These are phyloP conservation scores for Sesamia inferens DNA, from an alignment of 2,888 invertebrate species.

Conservation along the genomic window DNA sequence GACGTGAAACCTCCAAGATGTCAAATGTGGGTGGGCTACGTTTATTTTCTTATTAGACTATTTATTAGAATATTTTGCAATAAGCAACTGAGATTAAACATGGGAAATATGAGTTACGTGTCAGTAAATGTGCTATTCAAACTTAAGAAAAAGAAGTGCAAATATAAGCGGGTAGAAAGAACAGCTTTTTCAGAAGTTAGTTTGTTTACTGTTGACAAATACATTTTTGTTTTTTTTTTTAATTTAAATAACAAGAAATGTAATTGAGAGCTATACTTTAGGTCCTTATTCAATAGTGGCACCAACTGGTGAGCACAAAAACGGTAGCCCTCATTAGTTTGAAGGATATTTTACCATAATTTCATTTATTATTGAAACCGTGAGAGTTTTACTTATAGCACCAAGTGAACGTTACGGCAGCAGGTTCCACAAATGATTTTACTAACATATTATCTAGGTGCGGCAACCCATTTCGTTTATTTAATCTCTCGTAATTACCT, in stretches of 20 bases:
- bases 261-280: not conserved
- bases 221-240: not conserved
- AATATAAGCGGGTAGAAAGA: not conserved
- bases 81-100: not conserved
- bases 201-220: not conserved
- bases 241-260: not conserved
- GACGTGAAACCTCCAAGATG: not conserved
- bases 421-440: constrained; percentile 27
- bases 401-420: constrained; percentile 7
- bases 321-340: constrained; percentile 6
- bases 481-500: constrained; percentile 51
- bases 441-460: constrained; percentile 23
- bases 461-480: constrained; percentile 43
- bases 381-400: constrained; percentile 14
- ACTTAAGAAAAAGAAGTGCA: not conserved
- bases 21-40: not conserved
- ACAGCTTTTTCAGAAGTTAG: not conserved
- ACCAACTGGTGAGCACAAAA: not conserved
- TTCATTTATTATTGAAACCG: constrained; percentile 19
- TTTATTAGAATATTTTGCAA: not conserved
- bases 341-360: constrained; percentile 1
- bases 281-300: not conserved
- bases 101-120: not conserved
- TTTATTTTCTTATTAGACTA: not conserved
- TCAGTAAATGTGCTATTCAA: not conserved